These are phyloP conservation scores for Menura novaehollandiae DNA, from an alignment of 2,113 vertebrate species.

Conservation along the genomic window DNA sequence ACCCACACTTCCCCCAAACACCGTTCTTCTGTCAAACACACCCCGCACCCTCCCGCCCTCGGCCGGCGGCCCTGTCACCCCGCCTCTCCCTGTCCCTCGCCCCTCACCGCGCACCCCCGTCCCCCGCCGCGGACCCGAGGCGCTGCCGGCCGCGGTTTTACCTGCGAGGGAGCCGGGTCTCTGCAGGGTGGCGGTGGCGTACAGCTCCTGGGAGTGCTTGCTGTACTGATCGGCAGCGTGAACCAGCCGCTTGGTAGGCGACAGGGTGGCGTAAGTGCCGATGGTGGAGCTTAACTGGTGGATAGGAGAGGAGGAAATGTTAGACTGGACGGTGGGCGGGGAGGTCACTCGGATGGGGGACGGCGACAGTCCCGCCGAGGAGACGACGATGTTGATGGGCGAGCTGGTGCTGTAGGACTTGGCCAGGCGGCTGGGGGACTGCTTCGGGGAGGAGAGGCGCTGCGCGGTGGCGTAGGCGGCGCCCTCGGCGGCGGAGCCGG, in stretches of 20 bases:
- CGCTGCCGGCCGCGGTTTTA: constrained; percentile 55
- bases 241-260: constrained; percentile 93
- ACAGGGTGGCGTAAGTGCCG: constrained; percentile 94
- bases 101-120: not conserved
- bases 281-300: constrained; percentile 95
- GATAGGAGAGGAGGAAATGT: constrained; percentile 85
- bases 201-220: constrained; percentile 95
- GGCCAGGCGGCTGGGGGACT: constrained; percentile 88
- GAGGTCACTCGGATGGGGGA: constrained; percentile 89
- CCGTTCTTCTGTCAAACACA: not conserved
- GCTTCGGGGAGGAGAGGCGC: constrained; percentile 90
- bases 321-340: constrained; percentile 81
- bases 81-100: not conserved
- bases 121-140: not conserved
- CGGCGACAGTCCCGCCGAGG: constrained; percentile 76
- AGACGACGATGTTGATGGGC: constrained; percentile 92
- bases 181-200: constrained; percentile 92
- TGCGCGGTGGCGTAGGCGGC: constrained; percentile 83
- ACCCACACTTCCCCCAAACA: not conserved
- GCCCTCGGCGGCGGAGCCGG: constrained; percentile 83
- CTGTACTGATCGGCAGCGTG: constrained; percentile 91
- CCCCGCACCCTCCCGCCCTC: not conserved
- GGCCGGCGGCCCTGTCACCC: not conserved
- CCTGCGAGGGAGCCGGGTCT: constrained; percentile 94
- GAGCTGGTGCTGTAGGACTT: constrained; percentile 97